Conservation (phyloP, 2,888 invertebrate genomes). For the Caenorhabditis macrosperma region DNA sequence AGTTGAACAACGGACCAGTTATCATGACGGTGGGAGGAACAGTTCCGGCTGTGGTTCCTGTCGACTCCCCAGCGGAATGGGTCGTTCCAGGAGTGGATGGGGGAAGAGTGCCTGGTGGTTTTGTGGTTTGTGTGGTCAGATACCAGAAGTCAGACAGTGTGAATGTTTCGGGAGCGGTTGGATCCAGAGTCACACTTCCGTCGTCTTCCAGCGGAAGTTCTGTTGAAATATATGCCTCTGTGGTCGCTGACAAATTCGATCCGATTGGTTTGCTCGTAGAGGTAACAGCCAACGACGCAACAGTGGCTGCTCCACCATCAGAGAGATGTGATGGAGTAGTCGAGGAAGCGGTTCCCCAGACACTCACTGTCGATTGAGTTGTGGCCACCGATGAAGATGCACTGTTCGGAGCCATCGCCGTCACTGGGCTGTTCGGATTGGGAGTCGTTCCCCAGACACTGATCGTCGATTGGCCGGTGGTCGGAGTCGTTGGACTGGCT, state of each 20-base stretch:
- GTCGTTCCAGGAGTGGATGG: background rate
- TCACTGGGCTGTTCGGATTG: too few species aligned
- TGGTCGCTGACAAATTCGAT: background rate
- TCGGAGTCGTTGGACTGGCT: background rate
- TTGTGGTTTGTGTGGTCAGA: background rate
- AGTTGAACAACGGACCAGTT: slow-evolving; percentile 1
- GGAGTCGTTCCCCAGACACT: slow-evolving; percentile 2
- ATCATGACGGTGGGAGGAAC: background rate
- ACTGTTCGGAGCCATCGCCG: too few species aligned
- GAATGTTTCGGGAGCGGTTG: slow-evolving; percentile 20
- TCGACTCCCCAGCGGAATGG: background rate
- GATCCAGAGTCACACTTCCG: background rate
- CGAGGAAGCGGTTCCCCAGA: too few species aligned
- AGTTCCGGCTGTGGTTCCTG: background rate
- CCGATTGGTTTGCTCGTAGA: background rate
- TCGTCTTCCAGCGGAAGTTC: slow-evolving; percentile 14
- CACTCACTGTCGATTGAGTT: background rate
- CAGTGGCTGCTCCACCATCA: slow-evolving; percentile 21
- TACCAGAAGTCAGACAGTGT: slow-evolving; percentile 34
- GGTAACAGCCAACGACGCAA: background rate
- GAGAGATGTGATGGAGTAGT: slow-evolving; percentile 7
- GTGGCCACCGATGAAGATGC: too few species aligned
- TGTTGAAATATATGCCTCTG: background rate
- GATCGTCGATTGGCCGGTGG: background rate
- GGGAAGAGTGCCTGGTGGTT: background rate